These are phyloP conservation scores for Hemicentrotus pulcherrimus DNA, from an alignment of 35 echinoderm and acorn worm species.

Conservation along the genomic window DNA sequence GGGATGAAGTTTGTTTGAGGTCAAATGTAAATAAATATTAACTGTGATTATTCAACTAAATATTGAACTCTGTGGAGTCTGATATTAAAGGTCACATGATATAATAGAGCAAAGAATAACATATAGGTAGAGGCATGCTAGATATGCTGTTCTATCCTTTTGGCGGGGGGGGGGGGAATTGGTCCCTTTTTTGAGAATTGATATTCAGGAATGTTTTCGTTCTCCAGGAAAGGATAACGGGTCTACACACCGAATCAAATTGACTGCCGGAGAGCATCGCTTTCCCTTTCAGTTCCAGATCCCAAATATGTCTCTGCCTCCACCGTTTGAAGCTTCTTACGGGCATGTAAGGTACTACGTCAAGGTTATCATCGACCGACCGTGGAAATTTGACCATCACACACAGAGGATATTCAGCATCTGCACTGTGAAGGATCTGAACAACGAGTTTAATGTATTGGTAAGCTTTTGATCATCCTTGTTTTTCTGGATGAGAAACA, in stretches of 20 bases:
- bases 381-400: constrained; percentile 73
- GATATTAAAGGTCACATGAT: too few species aligned
- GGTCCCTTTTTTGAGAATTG: background rate
- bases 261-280: constrained; percentile 50
- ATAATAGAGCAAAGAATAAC: too few species aligned
- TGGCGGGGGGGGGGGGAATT: background rate
- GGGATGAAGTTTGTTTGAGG: too few species aligned
- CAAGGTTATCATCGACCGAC: constrained; percentile 53
- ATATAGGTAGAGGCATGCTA: too few species aligned
- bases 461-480: background rate
- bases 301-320: constrained; percentile 42
- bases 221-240: background rate
- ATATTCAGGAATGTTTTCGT: background rate
- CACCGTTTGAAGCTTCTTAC: constrained; percentile 47
- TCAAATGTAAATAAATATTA: too few species aligned
- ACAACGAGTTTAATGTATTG: background rate
- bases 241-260: background rate
- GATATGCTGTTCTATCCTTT: too few species aligned
- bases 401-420: constrained; percentile 66
- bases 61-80: too few species aligned
- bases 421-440: constrained; percentile 20
- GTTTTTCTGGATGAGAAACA: background rate
- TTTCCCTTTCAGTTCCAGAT: constrained; percentile 67
- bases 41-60: too few species aligned
- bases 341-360: constrained; percentile 62